phyloP scores from a whole-genome alignment of 2,113 vertebrate species.

The Ctenomys sociabilis region DNA sequence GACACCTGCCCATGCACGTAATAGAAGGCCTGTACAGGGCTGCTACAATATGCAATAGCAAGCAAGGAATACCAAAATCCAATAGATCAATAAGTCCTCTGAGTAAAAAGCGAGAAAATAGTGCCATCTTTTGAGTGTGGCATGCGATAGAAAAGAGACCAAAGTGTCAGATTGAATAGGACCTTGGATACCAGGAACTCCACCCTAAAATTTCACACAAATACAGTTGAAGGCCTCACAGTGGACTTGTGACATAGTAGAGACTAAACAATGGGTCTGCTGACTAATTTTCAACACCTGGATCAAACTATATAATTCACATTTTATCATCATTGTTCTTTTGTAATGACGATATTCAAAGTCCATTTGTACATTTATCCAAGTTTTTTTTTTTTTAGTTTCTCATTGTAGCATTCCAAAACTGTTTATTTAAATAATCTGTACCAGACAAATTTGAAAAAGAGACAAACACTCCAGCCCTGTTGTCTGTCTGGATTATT shows the following conservation, averaged over 20 bases:
- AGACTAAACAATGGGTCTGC: neutral
- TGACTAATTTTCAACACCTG: neutral
- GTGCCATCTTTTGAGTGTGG: neutral
- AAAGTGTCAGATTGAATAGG: neutral
- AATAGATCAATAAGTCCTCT: neutral
- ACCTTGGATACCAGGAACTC: neutral
- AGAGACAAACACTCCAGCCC: neutral
- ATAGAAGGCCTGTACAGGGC: neutral
- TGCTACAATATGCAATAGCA: neutral
- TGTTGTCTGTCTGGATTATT: slow-evolving; percentile 19
- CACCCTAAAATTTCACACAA: neutral
- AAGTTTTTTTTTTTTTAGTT: neutral
- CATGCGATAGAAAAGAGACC: neutral
- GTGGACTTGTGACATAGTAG: neutral
- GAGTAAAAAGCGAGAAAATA: neutral
- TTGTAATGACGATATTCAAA: neutral
- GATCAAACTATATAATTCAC: neutral
- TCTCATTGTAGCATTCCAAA: slow-evolving; percentile 16
- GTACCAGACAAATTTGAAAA: neutral
- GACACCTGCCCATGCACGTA: neutral
- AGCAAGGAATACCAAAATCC: neutral
- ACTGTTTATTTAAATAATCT: neutral
- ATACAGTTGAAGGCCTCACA: neutral
- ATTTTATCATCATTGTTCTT: neutral
- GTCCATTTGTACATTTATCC: neutral